Base-by-base conservation (phyloP, 2,888 invertebrate species). In the Dynastes hyllus region DNA sequence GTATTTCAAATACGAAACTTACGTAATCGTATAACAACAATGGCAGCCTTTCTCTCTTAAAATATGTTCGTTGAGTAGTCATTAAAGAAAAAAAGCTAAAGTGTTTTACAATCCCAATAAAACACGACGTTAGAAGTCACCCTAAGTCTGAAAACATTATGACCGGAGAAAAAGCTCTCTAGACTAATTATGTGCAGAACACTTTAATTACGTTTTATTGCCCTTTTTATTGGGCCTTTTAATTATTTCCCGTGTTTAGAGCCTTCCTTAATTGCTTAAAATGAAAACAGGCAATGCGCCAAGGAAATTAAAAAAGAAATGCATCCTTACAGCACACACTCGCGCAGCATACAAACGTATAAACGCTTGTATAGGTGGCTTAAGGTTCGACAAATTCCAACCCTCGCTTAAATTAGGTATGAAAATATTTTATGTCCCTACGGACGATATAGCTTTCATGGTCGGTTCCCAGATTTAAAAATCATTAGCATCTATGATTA, bases 131-230 rank as follows among this genome's bases (percentile, higher is more conserved):
- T 76, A 53, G 61, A 65, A 67, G 63, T 66, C 63, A 76, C 78
- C 65, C 75, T 40, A 76, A 79, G 75, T 75, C 77, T 76, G 65
- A 66, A 77, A 77, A 81, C 82, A 83, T 84, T 83, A 83, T 82
- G 82, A 83, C 83, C 69, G 78, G 80, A 67, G 80, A 81, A 80
- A 80, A 79, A 37, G 32, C 32, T 37, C 45, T 45, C 81, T 80
- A 69, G 82, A 83, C 84, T 83, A 84, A 84, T 83, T 83, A 83
- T 81, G 82, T 83, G 83, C 82, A 82, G 82, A 84, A 82, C 81
- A 80, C 82, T 83, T 84, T 84, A 84, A 84, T 84, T 84, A 82
- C 83, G 78, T 83, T 84, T 83, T 82, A 84, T 84, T 84, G 79
- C 83, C 80, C 77, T 83, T 84, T 84, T 84, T 84, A 84, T 84